Conservation (phyloP, 2,797 vertebrate genomes). For the Diplodus puntazzo region DNA sequence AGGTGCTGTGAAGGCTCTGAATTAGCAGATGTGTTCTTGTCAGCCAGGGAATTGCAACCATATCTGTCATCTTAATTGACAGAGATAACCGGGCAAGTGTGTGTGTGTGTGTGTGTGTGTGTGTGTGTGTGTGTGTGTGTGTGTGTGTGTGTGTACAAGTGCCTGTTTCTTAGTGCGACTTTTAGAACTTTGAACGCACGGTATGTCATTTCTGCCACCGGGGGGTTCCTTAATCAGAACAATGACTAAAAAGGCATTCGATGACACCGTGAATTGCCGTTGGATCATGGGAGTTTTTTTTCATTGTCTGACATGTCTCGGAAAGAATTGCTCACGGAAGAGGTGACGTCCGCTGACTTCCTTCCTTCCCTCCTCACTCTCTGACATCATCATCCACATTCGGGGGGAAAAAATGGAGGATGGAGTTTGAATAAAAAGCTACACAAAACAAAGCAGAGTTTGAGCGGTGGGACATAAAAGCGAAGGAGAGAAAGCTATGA, state of each 20-base stretch:
- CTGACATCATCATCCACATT: neutral
- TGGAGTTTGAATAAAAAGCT: neutral
- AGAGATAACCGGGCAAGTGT: constrained; percentile 28
- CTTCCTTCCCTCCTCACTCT: no score
- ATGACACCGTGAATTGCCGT: no score
- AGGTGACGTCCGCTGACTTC: no score
- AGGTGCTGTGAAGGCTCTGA: constrained; percentile 31
- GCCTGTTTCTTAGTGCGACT: neutral
- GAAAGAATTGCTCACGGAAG: no score
- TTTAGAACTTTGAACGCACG: neutral
- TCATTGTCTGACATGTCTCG: no score
- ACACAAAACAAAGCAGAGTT: neutral
- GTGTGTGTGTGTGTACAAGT: neutral
- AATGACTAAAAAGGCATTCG: no score
- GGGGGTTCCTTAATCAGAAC: no score
- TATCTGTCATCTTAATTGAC: constrained; percentile 68
- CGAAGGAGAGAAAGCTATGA: constrained; percentile 32
- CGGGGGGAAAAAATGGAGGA: neutral
- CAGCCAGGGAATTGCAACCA: constrained; percentile 34
- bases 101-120: constrained; percentile 25
- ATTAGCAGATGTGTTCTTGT: constrained; percentile 49
- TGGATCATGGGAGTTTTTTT: no score
- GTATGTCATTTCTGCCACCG: neutral
- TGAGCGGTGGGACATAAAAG: constrained; percentile 18
- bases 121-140: constrained; percentile 10